Conservation (phyloP, 2,113 vertebrate species). For the Emydura subglobosa region DNA sequence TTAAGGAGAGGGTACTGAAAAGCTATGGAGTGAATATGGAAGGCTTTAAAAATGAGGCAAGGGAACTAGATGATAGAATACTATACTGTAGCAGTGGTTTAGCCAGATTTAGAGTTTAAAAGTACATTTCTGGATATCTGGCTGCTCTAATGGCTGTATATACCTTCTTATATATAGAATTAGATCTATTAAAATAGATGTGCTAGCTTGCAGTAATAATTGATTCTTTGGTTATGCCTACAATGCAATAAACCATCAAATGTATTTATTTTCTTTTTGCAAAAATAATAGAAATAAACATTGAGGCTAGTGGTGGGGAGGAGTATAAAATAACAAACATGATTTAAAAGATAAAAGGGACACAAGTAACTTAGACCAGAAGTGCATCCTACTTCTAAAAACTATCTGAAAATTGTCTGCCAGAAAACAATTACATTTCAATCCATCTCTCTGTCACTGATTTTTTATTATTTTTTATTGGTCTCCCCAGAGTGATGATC, state of each 20-base stretch:
- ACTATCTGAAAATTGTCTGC: not conserved
- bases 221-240: not conserved
- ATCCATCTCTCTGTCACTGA: conserved; percentile 12
- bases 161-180: conserved; percentile 17
- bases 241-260: not conserved
- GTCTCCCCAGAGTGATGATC: not conserved
- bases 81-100: conserved; percentile 21
- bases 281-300: not conserved
- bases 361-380: not conserved
- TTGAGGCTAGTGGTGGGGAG: not conserved
- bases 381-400: not conserved
- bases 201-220: conserved; percentile 17
- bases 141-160: conserved; percentile 46
- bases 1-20: conserved; percentile 68
- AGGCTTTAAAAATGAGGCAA: conserved; percentile 61
- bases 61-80: conserved; percentile 40
- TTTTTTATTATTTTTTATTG: conserved; percentile 38
- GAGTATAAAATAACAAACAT: not conserved
- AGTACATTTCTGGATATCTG: conserved; percentile 55
- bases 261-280: not conserved
- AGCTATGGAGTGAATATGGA: conserved; percentile 65
- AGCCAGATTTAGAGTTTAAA: conserved; percentile 48
- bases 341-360: not conserved
- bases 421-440: conserved; percentile 25
- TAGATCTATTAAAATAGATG: conserved; percentile 40